Evolutionary conservation across 1,140 invertebrate genomes (phyloP).

Genomic region (Cydia fagiglandana): DNA sequence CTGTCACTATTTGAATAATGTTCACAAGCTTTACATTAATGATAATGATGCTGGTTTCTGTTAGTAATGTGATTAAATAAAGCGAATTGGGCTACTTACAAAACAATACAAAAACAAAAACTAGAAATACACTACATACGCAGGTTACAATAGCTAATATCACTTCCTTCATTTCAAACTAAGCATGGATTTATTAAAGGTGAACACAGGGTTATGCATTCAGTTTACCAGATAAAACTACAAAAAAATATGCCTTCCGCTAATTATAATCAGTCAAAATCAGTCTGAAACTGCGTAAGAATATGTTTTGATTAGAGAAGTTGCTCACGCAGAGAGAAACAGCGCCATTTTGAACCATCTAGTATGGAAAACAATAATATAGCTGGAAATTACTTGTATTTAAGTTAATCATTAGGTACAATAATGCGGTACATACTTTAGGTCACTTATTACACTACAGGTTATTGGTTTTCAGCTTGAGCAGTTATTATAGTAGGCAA

Average conservation of each 20-base stretch:
- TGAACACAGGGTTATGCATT: constrained; percentile 61
- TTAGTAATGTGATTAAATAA: constrained; percentile 39
- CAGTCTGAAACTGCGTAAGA: constrained; percentile 18
- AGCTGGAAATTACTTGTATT: constrained; percentile 15
- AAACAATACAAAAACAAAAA: constrained; percentile 74
- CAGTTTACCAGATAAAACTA: constrained; percentile 53
- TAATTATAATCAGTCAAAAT: constrained; percentile 43
- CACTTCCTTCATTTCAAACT: constrained; percentile 73
- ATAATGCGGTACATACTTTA: constrained; percentile 19
- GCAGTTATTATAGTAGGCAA: neutral
- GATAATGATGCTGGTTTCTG: neutral
- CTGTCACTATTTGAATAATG: neutral
- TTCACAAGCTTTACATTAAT: neutral
- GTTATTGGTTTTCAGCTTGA: neutral
- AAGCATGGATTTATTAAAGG: constrained; percentile 55
- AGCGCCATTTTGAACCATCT: constrained; percentile 48
- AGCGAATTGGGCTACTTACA: constrained; percentile 69
- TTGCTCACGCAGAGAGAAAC: constrained; percentile 36
- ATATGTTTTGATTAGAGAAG: constrained; percentile 19
- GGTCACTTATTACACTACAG: neutral
- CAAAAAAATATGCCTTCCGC: constrained; percentile 40
- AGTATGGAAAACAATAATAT: constrained; percentile 27
- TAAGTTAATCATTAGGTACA: constrained; percentile 5
- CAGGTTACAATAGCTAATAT: constrained; percentile 73
- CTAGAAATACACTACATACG: constrained; percentile 73